phyloP scores from a whole-genome alignment of 2,797 vertebrate genomes.

The Syngnathus rostellatus region DNA sequence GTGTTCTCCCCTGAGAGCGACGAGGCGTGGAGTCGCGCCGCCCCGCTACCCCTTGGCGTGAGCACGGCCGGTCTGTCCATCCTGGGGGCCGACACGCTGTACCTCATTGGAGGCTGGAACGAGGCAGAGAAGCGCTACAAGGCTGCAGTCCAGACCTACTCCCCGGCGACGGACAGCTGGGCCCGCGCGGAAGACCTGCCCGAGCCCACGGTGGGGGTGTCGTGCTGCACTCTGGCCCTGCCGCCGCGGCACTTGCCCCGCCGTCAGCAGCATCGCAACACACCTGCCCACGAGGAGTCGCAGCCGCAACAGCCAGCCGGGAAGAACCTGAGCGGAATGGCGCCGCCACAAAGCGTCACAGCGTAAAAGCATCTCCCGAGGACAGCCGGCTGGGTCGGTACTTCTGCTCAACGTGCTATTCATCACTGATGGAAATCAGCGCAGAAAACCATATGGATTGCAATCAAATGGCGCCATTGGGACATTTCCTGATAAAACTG shows the following conservation, averaged over 20 bases:
- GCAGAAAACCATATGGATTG: no score
- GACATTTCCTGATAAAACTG: no score
- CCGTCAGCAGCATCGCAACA: conserved; percentile 64
- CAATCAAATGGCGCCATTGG: no score
- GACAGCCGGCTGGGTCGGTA: conserved; percentile 30
- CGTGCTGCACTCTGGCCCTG: conserved; percentile 73
- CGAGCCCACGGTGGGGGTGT: conserved; percentile 77
- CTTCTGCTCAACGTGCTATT: background rate
- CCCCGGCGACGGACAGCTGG: conserved; percentile 75
- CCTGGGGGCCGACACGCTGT: conserved; percentile 57
- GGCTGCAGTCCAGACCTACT: conserved; percentile 71
- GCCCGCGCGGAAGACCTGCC: conserved; percentile 67
- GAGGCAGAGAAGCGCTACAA: conserved; percentile 78
- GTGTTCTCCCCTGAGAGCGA: conserved; percentile 60
- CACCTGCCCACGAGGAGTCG: conserved; percentile 52
- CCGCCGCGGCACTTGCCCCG: conserved; percentile 58
- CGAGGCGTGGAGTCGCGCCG: conserved; percentile 63
- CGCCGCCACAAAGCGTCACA: conserved; percentile 35
- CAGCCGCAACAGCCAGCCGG: conserved; percentile 23
- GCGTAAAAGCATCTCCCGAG: conserved; percentile 26
- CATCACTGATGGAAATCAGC: background rate
- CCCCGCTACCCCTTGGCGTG: conserved; percentile 67
- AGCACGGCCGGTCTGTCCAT: conserved; percentile 75
- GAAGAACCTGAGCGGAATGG: conserved; percentile 50
- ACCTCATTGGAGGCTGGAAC: conserved; percentile 78